Evolutionary conservation across 1,140 invertebrate species (phyloP), one percentile per base, ranked within the genome.

Genomic region (Planococcus citri): DNA sequence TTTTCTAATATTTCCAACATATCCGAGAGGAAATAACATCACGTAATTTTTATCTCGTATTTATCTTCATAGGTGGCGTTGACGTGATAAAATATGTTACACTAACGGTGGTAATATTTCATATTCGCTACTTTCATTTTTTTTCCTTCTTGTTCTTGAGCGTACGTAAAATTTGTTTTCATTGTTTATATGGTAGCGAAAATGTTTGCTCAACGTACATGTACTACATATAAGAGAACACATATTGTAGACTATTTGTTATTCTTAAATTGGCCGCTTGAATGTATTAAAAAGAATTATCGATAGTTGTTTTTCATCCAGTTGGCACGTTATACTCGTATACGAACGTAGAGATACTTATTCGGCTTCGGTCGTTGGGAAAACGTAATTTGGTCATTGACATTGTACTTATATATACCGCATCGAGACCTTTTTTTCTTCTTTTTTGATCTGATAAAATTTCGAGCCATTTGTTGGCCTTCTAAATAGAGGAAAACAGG

Each of bases 61-160:
- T 51, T 51, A 51, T 51, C 41, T 51, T 51, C 41, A 51, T 51
- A 51, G 41, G 41, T 51, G n/a, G 41, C 41, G 41, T 51, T 51
- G 41, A 51, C 41, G 41, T 51, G 41, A 51, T 51, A 51, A 51
- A 51, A 51, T 51, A 51, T 51, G 41, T 51, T 51, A 9, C n/a
- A 33, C 4, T 51, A 51, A 51, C 41, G 41, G 10, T 51, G 41
- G 41, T 51, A 51, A 51, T 51, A 51, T 51, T 51, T 51, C n/a
- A 51, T 51, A 51, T 51, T 51, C 41, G 41, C 41, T 51, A 51
- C 41, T 9, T 51, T 37, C 33, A 37, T 37, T 37, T 51, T 51
- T 51, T 51, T n/a, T n/a, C n/a, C 17, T 51, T 51, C 17, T 51
- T 51, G 4, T 51, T 51, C n/a, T 51, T 51, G 10, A 9, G 17